Conservation (phyloP, 2,888 invertebrate species). For the Erannis defoliaria region DNA sequence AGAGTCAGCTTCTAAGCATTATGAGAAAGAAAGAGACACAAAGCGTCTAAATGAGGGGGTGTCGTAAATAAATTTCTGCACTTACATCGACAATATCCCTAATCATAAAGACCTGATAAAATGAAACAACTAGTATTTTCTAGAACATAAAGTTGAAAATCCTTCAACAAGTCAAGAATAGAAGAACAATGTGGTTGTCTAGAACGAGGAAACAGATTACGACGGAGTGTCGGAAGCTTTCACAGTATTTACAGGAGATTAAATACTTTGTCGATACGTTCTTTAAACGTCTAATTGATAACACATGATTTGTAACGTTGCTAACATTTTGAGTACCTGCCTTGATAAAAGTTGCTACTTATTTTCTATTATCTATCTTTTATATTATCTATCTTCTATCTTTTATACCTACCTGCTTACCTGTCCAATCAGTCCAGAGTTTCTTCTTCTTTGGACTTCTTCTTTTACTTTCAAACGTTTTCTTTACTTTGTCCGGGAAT, state of each 20-base stretch:
- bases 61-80: slow-evolving; percentile 77
- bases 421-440: too few relatives aligned
- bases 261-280: slow-evolving; percentile 57
- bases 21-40: slow-evolving; percentile 60
- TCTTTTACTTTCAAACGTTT: too few relatives aligned
- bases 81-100: slow-evolving; percentile 72
- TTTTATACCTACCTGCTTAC: too few relatives aligned
- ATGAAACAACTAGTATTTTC: slow-evolving; percentile 45
- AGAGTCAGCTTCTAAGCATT: slow-evolving; percentile 55
- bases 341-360: too few relatives aligned
- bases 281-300: slow-evolving; percentile 22
- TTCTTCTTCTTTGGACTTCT: too few relatives aligned
- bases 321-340: not conserved
- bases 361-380: too few relatives aligned
- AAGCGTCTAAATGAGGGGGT: slow-evolving; percentile 75
- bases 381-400: too few relatives aligned
- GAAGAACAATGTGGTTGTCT: slow-evolving; percentile 67
- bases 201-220: slow-evolving; percentile 73
- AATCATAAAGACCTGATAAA: slow-evolving; percentile 48
- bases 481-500: too few relatives aligned
- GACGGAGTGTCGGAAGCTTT: slow-evolving; percentile 69
- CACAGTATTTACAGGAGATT: slow-evolving; percentile 70
- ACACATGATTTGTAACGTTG: not conserved
- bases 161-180: slow-evolving; percentile 42
- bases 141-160: slow-evolving; percentile 49